Evolutionary conservation across 2,888 invertebrate genomes (phyloP), one percentile per base, ranked within the genome.

Genomic region (Tipula confusa): DNA sequence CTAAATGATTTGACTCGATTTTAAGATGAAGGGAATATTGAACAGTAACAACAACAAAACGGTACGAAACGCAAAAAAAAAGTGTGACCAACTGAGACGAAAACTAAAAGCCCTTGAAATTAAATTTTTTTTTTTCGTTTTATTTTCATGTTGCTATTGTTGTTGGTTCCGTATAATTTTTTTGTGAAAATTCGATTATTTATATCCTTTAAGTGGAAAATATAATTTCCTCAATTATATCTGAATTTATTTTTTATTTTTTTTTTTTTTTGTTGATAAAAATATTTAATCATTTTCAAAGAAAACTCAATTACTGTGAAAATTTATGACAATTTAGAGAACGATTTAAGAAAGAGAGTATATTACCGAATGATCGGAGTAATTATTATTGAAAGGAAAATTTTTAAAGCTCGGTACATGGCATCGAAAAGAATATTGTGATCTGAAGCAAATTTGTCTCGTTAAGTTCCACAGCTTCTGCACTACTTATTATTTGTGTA

Each of bases 91-190:
- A 82, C 31, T 82, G 82, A 82, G 33, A 82, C 82, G 82, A 82
- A 82, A 82, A 82, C 31, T 82, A 82, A 82, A 82, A 82, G 82
- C 82, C 82, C 82, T 82, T 82, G 82, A 82, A 82, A 82, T 82
- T 82, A 82, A 82, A 82, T 33, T 33, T 82, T 82, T 33, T 11
- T 82, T 33, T 81, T 82, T 36, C 82, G 15, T 9, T 80, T 29
- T 29, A 29, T 29, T 80, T 80, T 80, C 80, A 80, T 80, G 31
- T 80, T 80, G 29, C 64, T 64, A 2, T 64, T 64, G 64, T 64
- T 64, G 64, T 64, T 64, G 24, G 64, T 64, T 64, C 9, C 64
- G 64, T 7, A 24, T 64, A 13, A 38, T 64, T 9, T 64, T 15
- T 64, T 64, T 64, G 64, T 64, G 64, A 64, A 64, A 64, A 64